Evolutionary conservation across 2,797 vertebrate species (phyloP), one percentile per base, ranked within the genome.

Genomic region (Falco columbarius): DNA sequence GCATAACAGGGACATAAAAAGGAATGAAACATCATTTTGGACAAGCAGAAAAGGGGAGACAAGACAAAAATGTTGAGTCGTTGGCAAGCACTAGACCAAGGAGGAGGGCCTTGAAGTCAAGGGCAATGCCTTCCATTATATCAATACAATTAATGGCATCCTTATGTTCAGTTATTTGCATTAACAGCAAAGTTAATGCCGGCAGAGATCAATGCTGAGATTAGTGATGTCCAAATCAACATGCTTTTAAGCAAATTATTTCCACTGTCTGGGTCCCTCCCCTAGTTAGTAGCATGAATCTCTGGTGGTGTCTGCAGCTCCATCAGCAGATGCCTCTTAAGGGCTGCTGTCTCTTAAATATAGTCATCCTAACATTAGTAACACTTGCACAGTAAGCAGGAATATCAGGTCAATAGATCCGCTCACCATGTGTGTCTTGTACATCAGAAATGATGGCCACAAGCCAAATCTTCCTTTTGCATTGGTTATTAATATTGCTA

Each of bases 241-340:
- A 97, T 90, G 97, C 96, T 97, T 97, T 97, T 97, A 97, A 97
- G 97, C 91, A 97, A 97, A 97, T 96, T 94, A 97, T 97, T 95
- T 96, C 86, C 91, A 92, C 85, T 71, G 52, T 89, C 94, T 90
- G 81, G 51, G 72, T 84, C 66, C 66, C 36, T 88, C 89, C 68
- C 67, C 80, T 90, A 86, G 92, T 89, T 94, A 86, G 88, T 80
- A 81, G 70, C 55, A 95, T 89, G 92, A 96, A 91, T 96, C 93
- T 89, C 94, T 83, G 62, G 81, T 89, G 59, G 91, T 93, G 86
- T 88, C 91, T 95, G 93, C 88, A 92, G 30, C 38, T 84, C 87
- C 82, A 95, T 97, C 90, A 86, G 85, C 55, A 72, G 68, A 87
- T 75, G 38, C 23, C 49, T 97, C 62, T 75, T 91, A 94, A 86